Evolutionary conservation across 2,113 vertebrate genomes (phyloP).

Genomic region (Hippopotamus amphibius): DNA sequence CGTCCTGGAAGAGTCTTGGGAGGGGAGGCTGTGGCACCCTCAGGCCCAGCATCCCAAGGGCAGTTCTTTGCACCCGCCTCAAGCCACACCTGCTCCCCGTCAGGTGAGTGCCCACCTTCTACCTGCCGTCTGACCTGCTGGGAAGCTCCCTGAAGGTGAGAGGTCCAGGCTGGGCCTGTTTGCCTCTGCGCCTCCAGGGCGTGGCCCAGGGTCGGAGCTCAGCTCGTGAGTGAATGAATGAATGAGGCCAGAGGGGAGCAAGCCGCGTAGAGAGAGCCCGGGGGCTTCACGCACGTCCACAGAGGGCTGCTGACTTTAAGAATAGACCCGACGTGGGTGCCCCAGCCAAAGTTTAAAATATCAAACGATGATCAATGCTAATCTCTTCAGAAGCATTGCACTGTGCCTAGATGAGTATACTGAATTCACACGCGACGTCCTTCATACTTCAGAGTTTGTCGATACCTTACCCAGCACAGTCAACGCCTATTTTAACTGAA

Average conservation of each 20-base stretch:
- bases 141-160: no score
- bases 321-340: neutral
- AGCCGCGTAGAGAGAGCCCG: no score
- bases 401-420: neutral
- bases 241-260: neutral
- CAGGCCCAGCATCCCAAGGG: no score
- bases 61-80: neutral
- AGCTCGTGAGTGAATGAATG: neutral
- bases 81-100: neutral
- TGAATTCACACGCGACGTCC: neutral
- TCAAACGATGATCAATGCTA: neutral
- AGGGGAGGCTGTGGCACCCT: neutral
- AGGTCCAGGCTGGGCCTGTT: no score
- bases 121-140: neutral
- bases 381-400: neutral
- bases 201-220: neutral
- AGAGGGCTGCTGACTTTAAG: neutral
- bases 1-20: neutral
- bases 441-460: neutral
- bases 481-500: neutral
- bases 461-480: no score
- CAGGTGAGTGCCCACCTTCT: fast-evolving
- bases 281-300: fast-evolving
- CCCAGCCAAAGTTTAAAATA: no score
- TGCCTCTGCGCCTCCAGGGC: neutral